Conservation (phyloP, 2,113 vertebrate genomes). For the Brachypteracias leptosomus region DNA sequence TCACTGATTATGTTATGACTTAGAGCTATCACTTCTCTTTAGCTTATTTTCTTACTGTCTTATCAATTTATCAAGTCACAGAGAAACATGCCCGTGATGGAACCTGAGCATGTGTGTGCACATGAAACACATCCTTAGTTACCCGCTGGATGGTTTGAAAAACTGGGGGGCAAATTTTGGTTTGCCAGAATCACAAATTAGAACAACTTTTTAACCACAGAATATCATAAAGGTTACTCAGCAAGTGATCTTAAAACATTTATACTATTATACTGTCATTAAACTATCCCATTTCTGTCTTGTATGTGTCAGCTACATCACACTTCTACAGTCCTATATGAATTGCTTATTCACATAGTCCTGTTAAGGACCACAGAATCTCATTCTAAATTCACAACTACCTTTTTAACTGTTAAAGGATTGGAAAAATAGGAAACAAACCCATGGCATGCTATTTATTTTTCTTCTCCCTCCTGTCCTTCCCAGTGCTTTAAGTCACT, state of each 20-base stretch:
- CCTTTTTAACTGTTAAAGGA: neutral
- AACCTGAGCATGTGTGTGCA: neutral
- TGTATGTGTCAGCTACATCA: neutral
- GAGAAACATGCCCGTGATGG: neutral
- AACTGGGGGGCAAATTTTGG: neutral
- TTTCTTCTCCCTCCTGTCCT: neutral
- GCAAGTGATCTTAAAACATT: neutral
- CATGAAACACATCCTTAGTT: neutral
- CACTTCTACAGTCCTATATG: neutral
- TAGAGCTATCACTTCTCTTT: neutral
- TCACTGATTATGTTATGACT: neutral
- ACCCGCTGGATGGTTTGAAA: neutral
- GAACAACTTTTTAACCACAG: neutral
- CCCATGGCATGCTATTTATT: neutral
- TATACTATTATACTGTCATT: neutral
- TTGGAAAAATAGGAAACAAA: neutral
- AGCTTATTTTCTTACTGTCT: neutral
- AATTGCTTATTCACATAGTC: neutral
- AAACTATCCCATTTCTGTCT: neutral
- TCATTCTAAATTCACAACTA: neutral
- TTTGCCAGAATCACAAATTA: neutral
- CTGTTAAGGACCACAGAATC: neutral
- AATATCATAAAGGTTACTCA: neutral
- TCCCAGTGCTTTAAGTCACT: neutral
- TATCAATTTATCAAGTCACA: neutral